phyloP scores from a whole-genome alignment of 2,113 vertebrate species.

The Lampris incognitus region DNA sequence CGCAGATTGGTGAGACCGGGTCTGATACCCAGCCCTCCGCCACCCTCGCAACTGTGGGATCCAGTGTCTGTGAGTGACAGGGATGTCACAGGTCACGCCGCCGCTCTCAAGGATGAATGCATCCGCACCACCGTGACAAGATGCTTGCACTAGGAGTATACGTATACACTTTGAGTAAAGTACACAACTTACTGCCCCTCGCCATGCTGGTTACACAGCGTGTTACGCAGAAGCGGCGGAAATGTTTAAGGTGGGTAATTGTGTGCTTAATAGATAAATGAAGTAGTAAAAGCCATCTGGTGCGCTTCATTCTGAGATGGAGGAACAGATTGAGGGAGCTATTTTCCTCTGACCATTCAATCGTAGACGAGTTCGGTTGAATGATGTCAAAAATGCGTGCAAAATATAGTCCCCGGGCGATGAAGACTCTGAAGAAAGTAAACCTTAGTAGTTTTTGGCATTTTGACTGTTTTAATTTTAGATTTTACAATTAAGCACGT shows the following conservation, averaged over 20 bases:
- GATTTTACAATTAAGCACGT: no score
- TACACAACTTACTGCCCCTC: constrained; percentile 35
- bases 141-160: constrained; percentile 19
- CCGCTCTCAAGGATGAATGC: constrained; percentile 34
- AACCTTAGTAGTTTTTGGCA: constrained; percentile 26
- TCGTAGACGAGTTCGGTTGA: constrained; percentile 30
- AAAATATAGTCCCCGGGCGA: constrained; percentile 24
- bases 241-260: constrained; percentile 70
- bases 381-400: constrained; percentile 29
- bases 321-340: constrained; percentile 34
- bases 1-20: background rate
- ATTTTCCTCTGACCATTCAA: constrained; percentile 35
- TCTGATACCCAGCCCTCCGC: constrained; percentile 48
- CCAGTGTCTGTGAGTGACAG: constrained; percentile 20
- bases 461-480: constrained; percentile 7
- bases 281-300: constrained; percentile 73
- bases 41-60: constrained; percentile 56
- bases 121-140: constrained; percentile 26
- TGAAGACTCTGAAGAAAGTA: constrained; percentile 25
- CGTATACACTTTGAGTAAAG: constrained; percentile 38
- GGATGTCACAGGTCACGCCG: constrained; percentile 42
- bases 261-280: constrained; percentile 71
- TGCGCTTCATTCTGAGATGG: constrained; percentile 55
- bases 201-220: constrained; percentile 52
- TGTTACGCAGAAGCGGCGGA: constrained; percentile 57